Percentiles rank a stretch among this genome's conserved stretches.
Conservation (phyloP, 2,797 vertebrate species). For the Kryptopterus vitreolus region DNA sequence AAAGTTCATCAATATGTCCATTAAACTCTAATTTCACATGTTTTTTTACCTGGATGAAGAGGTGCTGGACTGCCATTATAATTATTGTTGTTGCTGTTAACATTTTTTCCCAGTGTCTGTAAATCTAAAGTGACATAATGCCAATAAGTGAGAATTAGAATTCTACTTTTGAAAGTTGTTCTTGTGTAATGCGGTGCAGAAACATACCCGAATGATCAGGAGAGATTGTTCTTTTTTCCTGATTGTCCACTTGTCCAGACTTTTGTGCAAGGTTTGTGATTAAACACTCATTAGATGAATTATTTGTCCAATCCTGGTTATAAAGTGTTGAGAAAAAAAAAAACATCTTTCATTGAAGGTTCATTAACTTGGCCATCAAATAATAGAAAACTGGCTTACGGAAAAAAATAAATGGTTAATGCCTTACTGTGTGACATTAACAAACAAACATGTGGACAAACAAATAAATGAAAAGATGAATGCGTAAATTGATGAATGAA, state of each 20-base stretch:
- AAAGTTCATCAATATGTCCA: no score
- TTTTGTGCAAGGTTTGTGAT: constrained; percentile 53
- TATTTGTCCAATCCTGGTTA: constrained; percentile 51
- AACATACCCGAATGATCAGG: constrained; percentile 54
- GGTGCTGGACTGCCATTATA: background rate
- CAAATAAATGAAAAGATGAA: background rate
- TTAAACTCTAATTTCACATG: background rate
- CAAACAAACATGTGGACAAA: no score
- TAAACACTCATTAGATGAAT: constrained; percentile 46
- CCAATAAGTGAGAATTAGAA: background rate
- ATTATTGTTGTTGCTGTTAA: background rate
- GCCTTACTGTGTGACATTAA: no score
- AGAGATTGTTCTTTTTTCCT: background rate
- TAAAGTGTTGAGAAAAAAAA: constrained; percentile 52
- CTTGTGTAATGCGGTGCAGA: background rate
- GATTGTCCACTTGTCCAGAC: background rate
- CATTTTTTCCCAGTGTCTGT: constrained; percentile 38
- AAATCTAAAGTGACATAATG: background rate
- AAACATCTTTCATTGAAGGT: no score
- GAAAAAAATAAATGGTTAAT: no score
- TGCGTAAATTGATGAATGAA: no score
- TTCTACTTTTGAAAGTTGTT: background rate
- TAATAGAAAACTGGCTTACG: no score
- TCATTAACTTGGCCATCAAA: no score
- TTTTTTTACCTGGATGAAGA: constrained; percentile 15